Conservation (phyloP, 1,140 invertebrate genomes). For the Plodia interpunctella region DNA sequence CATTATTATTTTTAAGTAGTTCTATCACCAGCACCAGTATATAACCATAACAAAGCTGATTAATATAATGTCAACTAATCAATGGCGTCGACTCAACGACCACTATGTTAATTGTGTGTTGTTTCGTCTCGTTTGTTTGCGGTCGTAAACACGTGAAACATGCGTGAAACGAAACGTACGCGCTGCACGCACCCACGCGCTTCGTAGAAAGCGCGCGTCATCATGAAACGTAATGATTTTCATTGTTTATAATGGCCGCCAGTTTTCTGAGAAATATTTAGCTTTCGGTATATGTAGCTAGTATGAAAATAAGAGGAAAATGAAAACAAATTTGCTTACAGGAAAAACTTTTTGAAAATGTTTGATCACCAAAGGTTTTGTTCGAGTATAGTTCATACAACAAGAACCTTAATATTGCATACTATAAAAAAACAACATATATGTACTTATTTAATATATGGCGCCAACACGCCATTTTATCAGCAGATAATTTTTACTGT, state of each 20-base stretch:
- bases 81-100: background rate
- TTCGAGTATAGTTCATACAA: too few species aligned
- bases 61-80: background rate
- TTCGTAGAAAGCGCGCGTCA: conserved; percentile 2
- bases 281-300: background rate
- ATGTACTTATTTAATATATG: background rate
- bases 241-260: background rate
- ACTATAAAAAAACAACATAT: background rate
- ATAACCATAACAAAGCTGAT: background rate
- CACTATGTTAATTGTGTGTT: background rate
- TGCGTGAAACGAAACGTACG: background rate
- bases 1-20: too few species aligned
- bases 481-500: background rate
- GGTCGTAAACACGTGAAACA: background rate
- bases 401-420: too few species aligned
- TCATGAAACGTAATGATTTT: background rate
- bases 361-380: too few species aligned
- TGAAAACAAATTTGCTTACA: too few species aligned
- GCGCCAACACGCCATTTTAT: background rate
- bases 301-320: too few species aligned
- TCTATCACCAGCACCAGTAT: too few species aligned
- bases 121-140: background rate
- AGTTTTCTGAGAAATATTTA: background rate
- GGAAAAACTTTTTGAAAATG: too few species aligned
- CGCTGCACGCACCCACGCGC: background rate